Evolutionary conservation across 2,797 vertebrate genomes (phyloP).

Genomic region (Champsocephalus esox): DNA sequence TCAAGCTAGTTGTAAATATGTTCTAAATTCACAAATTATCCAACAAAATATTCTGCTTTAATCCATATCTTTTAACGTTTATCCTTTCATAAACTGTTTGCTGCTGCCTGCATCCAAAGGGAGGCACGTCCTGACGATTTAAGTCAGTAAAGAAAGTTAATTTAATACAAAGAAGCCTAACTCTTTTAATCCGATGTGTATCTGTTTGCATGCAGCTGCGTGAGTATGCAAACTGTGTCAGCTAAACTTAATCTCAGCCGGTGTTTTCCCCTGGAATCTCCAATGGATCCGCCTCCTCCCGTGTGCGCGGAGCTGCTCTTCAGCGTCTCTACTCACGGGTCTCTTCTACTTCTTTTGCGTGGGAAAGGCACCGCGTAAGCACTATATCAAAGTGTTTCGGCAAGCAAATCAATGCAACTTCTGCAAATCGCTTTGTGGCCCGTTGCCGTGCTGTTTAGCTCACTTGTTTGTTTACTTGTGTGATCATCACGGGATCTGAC

Average conservation of each 20-base stretch:
- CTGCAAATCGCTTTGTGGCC: conserved; percentile 35
- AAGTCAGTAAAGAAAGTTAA: no score
- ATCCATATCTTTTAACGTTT: no score
- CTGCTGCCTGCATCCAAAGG: no score
- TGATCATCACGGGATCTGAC: conserved; percentile 70
- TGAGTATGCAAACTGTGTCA: conserved; percentile 36
- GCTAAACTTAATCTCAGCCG: conserved; percentile 41
- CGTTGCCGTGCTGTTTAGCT: conserved; percentile 41
- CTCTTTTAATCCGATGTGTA: not conserved
- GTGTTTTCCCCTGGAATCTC: conserved; percentile 33
- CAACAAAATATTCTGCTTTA: no score
- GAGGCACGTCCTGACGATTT: no score
- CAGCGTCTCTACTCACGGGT: conserved; percentile 14
- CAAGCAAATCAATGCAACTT: conserved; percentile 44
- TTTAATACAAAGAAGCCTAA: no score
- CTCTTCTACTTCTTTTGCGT: conserved; percentile 15
- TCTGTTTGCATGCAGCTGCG: conserved; percentile 12
- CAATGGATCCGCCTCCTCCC: conserved; percentile 29
- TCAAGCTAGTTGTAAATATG: no score
- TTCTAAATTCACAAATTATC: no score
- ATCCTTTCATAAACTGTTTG: no score
- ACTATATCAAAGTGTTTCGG: conserved; percentile 39
- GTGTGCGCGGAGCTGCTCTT: conserved; percentile 34
- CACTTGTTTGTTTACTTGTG: conserved; percentile 39
- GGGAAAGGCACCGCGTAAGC: not conserved